A percentile compares a stretch with the other conserved stretches of the same genome.
Evolutionary conservation across 37 sponge, comb jelly and placozoan species (phyloP).

Genomic region (Hormiphora californensis): DNA sequence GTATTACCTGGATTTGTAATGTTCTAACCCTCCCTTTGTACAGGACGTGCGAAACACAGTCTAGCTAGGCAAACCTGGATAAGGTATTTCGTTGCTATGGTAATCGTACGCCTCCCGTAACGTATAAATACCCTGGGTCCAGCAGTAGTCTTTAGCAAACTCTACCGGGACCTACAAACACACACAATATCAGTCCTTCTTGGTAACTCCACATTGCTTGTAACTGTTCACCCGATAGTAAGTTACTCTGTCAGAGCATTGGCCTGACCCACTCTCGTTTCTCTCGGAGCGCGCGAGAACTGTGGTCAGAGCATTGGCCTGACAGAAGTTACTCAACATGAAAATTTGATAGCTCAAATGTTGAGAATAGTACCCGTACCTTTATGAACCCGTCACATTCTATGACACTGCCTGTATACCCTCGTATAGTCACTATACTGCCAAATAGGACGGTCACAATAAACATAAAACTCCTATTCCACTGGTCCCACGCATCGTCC

Average conservation of each 20-base stretch:
- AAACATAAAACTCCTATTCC: constrained; percentile 54
- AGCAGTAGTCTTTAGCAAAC: constrained; percentile 54
- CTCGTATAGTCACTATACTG: constrained; percentile 29
- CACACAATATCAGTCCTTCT: too few species aligned
- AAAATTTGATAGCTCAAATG: too few species aligned
- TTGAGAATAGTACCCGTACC: background rate
- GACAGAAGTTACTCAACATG: too few species aligned
- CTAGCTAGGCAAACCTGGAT: constrained; percentile 26
- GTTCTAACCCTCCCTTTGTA: too few species aligned
- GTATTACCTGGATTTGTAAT: too few species aligned
- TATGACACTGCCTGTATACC: constrained; percentile 42
- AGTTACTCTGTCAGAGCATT: too few species aligned
- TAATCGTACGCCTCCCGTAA: constrained; percentile 33
- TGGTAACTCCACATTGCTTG: too few species aligned
- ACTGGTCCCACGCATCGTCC: constrained; percentile 52
- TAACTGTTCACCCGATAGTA: too few species aligned
- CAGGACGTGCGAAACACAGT: too few species aligned
- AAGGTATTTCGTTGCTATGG: background rate
- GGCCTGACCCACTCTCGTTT: too few species aligned
- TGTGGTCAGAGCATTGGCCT: too few species aligned
- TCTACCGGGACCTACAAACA: constrained; percentile 19
- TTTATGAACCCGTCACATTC: constrained; percentile 47
- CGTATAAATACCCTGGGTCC: constrained; percentile 42
- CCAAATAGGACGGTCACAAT: constrained; percentile 46
- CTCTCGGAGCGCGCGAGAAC: too few species aligned